Percentiles rank a stretch among this genome's conserved stretches.
phyloP scores from a whole-genome alignment of 1,140 invertebrate genomes.

The Lycorma delicatula region DNA sequence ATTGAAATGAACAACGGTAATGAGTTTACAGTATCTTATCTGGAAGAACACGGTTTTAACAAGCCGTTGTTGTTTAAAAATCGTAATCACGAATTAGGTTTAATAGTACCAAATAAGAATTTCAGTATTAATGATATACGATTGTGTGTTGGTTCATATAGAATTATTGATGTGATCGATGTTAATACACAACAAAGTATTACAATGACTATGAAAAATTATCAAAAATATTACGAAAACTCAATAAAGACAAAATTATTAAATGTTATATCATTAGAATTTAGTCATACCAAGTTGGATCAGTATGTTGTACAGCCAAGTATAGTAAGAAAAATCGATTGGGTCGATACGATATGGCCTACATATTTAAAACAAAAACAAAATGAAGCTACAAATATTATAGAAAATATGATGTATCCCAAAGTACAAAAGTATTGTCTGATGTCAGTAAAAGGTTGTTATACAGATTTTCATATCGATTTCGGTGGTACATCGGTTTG shows the following conservation, averaged over 20 bases:
- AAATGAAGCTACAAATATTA: slow-evolving; percentile 78
- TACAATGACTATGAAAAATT: slow-evolving; percentile 95
- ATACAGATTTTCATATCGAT: slow-evolving; percentile 97
- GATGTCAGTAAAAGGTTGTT: slow-evolving; percentile 95
- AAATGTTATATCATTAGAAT: slow-evolving; percentile 93
- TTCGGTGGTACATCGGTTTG: slow-evolving; percentile 97
- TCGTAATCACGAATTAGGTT: slow-evolving; percentile 78
- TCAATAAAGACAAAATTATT: slow-evolving; percentile 74
- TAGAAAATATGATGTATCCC: slow-evolving; percentile 96
- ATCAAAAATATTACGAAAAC: slow-evolving; percentile 75
- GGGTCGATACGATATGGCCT: slow-evolving; percentile 96
- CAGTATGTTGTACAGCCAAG: slow-evolving; percentile 85
- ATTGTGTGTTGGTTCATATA: slow-evolving; percentile 68
- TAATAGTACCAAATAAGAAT: slow-evolving; percentile 79
- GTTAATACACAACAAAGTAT: slow-evolving; percentile 93
- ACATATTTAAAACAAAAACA: slow-evolving; percentile 85
- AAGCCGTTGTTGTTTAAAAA: slow-evolving; percentile 84
- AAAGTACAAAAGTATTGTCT: slow-evolving; percentile 95
- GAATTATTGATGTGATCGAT: slow-evolving; percentile 92
- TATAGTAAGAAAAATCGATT: slow-evolving; percentile 83
- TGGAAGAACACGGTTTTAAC: slow-evolving; percentile 85
- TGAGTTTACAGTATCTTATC: slow-evolving; percentile 50
- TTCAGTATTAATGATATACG: slow-evolving; percentile 91
- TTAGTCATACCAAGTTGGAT: slow-evolving; percentile 89
- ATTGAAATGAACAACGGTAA: slow-evolving; percentile 74